Evolutionary conservation across 2,888 invertebrate genomes (phyloP).

Genomic region (Bombyx huttoni): DNA sequence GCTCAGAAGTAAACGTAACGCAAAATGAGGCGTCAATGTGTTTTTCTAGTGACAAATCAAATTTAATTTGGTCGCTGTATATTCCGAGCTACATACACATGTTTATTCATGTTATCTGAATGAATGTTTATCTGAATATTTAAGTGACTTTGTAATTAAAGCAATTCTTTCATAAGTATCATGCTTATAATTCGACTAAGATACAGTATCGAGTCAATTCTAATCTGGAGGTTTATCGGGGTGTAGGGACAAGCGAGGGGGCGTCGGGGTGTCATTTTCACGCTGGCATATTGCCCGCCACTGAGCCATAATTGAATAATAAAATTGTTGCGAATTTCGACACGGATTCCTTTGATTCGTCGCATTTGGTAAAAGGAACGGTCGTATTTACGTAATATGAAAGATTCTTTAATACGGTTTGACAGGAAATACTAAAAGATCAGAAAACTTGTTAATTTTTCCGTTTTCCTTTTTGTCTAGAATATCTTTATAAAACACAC

Average conservation of each 20-base stretch:
- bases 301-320: conserved; percentile 52
- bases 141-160: no score
- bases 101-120: no score
- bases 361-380: conserved; percentile 20
- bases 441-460: background rate
- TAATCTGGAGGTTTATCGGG: conserved; percentile 25
- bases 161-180: conserved; percentile 16
- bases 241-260: conserved; percentile 11
- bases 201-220: conserved; percentile 27
- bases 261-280: conserved; percentile 46
- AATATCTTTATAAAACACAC: no score
- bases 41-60: no score
- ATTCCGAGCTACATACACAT: no score
- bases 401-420: background rate
- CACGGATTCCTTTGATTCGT: conserved; percentile 32
- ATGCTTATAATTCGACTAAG: conserved; percentile 39
- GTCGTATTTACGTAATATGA: conserved; percentile 6
- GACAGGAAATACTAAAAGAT: background rate
- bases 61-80: no score
- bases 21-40: no score
- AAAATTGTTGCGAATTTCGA: conserved; percentile 47
- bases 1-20: no score
- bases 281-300: conserved; percentile 45
- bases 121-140: no score
- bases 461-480: no score